Evolutionary conservation across 2,113 vertebrate genomes (phyloP).

Genomic region (Excalfactoria chinensis): DNA sequence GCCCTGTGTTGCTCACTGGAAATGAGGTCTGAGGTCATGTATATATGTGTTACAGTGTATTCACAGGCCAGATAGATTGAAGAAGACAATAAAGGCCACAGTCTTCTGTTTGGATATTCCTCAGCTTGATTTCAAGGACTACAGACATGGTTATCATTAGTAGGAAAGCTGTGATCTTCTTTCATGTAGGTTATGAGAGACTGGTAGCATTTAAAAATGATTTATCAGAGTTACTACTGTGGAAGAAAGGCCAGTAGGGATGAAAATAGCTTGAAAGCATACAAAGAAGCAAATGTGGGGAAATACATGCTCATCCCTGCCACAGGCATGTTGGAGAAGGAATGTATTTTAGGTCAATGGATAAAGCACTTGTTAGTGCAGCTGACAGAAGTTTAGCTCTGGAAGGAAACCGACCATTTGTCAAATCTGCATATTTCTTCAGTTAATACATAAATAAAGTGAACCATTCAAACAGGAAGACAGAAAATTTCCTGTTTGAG

Average conservation of each 20-base stretch:
- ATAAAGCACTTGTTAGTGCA: not conserved
- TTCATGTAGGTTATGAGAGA: not conserved
- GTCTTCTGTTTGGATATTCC: not conserved
- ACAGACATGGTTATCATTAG: not conserved
- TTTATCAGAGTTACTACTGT: not conserved
- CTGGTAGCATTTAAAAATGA: not conserved
- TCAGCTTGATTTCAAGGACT: not conserved
- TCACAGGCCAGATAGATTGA: not conserved
- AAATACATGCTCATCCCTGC: not conserved
- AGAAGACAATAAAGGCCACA: not conserved
- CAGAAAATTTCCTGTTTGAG: not conserved
- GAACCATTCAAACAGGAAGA: not conserved
- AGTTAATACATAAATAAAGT: not conserved
- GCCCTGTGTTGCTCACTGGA: not conserved
- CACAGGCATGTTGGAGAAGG: not conserved
- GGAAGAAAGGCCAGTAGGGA: not conserved
- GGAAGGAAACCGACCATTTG: constrained; percentile 1
- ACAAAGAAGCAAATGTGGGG: not conserved
- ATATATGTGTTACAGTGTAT: not conserved
- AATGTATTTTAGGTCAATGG: not conserved
- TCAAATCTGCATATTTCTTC: constrained; percentile 3
- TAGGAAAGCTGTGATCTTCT: not conserved
- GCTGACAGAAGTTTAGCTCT: not conserved
- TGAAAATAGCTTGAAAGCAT: not conserved
- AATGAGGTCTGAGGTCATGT: not conserved